Evolutionary conservation across 2,113 vertebrate species (phyloP).

Genomic region (Tricholaema leucomelas): DNA sequence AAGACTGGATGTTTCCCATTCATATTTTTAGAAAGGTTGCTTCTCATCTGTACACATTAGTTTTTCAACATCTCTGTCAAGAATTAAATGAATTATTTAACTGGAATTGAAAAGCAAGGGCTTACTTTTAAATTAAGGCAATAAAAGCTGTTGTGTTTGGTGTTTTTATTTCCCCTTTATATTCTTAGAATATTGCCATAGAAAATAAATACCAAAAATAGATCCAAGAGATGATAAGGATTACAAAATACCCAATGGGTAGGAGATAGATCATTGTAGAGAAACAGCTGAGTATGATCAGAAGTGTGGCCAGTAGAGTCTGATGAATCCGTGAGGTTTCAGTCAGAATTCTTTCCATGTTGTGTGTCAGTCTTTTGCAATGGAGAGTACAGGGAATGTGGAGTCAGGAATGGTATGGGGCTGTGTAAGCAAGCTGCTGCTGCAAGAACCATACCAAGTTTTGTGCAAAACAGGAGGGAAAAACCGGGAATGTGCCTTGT

Average conservation of each 20-base stretch:
- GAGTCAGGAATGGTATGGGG: background rate
- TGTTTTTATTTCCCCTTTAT: background rate
- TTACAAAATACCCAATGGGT: background rate
- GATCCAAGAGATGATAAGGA: background rate
- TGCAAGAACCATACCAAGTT: background rate
- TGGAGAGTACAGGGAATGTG: background rate
- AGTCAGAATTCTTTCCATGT: background rate
- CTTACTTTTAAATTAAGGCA: conserved; percentile 42
- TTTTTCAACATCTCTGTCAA: conserved; percentile 38
- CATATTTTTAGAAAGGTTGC: conserved; percentile 56
- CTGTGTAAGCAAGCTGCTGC: background rate
- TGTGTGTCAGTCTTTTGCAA: background rate
- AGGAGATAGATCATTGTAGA: background rate
- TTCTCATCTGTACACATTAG: conserved; percentile 42
- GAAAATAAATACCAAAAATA: conserved; percentile 35
- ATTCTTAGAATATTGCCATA: background rate
- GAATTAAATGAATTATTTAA: conserved; percentile 48
- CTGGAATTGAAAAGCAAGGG: conserved; percentile 29
- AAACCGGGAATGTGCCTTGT: background rate
- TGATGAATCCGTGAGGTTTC: background rate
- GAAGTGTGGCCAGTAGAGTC: background rate
- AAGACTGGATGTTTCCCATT: conserved; percentile 62
- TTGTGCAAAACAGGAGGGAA: background rate
- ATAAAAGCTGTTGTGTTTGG: conserved; percentile 22
- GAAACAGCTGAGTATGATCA: background rate